phyloP scores from a whole-genome alignment of 1,140 invertebrate species.

The Zophobas morio region DNA sequence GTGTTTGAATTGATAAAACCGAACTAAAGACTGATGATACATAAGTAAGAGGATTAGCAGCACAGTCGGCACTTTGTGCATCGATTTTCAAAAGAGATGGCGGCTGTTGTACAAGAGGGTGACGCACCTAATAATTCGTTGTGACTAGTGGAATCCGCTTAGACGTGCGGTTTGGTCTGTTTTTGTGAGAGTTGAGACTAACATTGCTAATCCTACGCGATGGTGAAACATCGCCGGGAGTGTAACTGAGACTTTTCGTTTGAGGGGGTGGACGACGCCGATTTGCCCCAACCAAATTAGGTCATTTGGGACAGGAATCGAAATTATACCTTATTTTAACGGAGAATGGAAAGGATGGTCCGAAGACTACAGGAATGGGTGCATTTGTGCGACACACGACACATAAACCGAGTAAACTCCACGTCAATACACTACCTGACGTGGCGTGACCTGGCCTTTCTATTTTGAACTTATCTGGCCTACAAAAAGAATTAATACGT shows the following conservation, averaged over 20 bases:
- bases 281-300: too few relatives aligned
- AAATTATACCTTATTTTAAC: too few relatives aligned
- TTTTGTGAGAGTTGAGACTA: slow-evolving; percentile 41
- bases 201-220: slow-evolving; percentile 35
- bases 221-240: slow-evolving; percentile 29
- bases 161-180: slow-evolving; percentile 39
- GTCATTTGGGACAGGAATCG: too few relatives aligned
- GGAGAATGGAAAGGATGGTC: too few relatives aligned
- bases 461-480: too few relatives aligned
- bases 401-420: too few relatives aligned
- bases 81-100: slow-evolving; percentile 37
- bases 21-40: slow-evolving; percentile 7
- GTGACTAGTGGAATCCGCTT: slow-evolving; percentile 39
- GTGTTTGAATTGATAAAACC: neutral
- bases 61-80: slow-evolving; percentile 35
- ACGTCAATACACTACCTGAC: too few relatives aligned
- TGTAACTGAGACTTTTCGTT: slow-evolving; percentile 32
- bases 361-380: too few relatives aligned
- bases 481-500: too few relatives aligned
- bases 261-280: neutral
- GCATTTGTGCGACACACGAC: too few relatives aligned
- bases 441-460: too few relatives aligned
- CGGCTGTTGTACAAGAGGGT: slow-evolving; percentile 7
- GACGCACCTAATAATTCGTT: slow-evolving; percentile 41
- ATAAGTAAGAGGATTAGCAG: slow-evolving; percentile 26